phyloP scores from a whole-genome alignment of 2,113 vertebrate genomes.

The Calyptommatus sinebrachiatus region DNA sequence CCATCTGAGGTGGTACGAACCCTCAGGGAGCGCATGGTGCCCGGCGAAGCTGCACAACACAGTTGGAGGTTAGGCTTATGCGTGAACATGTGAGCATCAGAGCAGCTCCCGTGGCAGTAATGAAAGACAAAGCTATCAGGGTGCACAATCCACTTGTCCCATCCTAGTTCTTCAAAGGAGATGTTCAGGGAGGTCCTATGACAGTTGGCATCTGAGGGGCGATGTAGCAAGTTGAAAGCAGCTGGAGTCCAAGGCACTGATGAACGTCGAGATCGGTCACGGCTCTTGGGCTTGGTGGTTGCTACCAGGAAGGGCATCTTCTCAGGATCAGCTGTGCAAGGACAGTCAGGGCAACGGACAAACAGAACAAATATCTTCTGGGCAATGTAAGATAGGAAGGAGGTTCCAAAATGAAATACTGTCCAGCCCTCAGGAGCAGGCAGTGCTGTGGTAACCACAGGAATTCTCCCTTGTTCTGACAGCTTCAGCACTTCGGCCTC shows the following conservation, averaged over 20 bases:
- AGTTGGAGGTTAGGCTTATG: slow-evolving; percentile 75
- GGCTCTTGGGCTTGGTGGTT: slow-evolving; percentile 50
- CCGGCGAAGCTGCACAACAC: slow-evolving; percentile 86
- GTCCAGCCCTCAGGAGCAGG: slow-evolving; percentile 72
- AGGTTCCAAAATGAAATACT: slow-evolving; percentile 65
- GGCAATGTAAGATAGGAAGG: slow-evolving; percentile 56
- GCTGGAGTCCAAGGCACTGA: slow-evolving; percentile 81
- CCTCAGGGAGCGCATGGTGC: slow-evolving; percentile 83
- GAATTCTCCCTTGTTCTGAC: slow-evolving; percentile 41
- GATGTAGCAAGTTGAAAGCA: slow-evolving; percentile 76
- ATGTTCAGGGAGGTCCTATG: slow-evolving; percentile 80
- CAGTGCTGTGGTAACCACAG: slow-evolving; percentile 31
- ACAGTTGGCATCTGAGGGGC: slow-evolving; percentile 77
- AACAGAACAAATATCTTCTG: slow-evolving; percentile 74
- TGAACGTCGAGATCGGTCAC: slow-evolving; percentile 66
- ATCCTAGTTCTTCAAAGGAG: slow-evolving; percentile 89
- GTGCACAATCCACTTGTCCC: slow-evolving; percentile 91
- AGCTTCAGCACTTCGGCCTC: slow-evolving; percentile 54
- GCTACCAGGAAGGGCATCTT: slow-evolving; percentile 85
- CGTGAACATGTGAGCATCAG: slow-evolving; percentile 57
- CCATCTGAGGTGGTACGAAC: slow-evolving; percentile 91
- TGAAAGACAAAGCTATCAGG: slow-evolving; percentile 85
- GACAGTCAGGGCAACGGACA: slow-evolving; percentile 78
- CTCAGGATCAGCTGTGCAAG: slow-evolving; percentile 68
- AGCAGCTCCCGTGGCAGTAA: slow-evolving; percentile 89